Percentiles rank a stretch among this genome's conserved stretches.
These are phyloP conservation scores for Simalia tracyae DNA, from an alignment of 2,797 vertebrate species.

Conservation along the genomic window DNA sequence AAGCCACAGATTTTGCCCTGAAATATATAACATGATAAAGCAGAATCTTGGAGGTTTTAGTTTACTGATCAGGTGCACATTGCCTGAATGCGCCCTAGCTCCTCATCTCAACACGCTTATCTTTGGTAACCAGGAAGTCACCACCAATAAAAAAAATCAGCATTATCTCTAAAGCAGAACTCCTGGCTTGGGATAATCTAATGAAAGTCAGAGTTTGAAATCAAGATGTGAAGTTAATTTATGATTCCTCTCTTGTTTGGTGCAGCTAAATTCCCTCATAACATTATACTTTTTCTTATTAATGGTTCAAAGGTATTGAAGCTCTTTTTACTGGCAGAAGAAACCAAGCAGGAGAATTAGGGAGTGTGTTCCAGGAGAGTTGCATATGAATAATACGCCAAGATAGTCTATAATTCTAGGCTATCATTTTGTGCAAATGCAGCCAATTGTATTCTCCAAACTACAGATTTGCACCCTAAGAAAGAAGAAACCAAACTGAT, in stretches of 20 bases:
- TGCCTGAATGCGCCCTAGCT: not conserved
- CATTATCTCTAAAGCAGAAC: not conserved
- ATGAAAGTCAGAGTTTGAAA: not conserved
- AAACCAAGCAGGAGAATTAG: not conserved
- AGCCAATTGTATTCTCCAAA: not conserved
- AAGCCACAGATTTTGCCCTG: not conserved
- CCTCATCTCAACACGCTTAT: not conserved
- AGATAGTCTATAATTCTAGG: not conserved
- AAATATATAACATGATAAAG: not conserved
- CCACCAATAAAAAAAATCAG: not conserved
- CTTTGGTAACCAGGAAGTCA: not conserved
- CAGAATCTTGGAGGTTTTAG: not conserved
- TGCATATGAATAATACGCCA: not conserved
- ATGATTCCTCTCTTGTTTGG: not conserved
- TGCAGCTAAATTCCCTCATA: not conserved
- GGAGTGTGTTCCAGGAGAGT: not conserved
- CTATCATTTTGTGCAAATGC: not conserved
- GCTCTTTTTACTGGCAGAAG: not conserved
- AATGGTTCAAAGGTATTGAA: not conserved
- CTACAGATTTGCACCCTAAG: not conserved
- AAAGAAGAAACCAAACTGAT: fast-evolving
- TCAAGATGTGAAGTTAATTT: not conserved
- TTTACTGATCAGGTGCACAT: no score
- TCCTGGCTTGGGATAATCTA: not conserved
- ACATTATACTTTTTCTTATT: not conserved